Evolutionary conservation across 2,113 vertebrate genomes (phyloP), one percentile per base, ranked within the genome.

Genomic region (Beaufortia kweichowensis): DNA sequence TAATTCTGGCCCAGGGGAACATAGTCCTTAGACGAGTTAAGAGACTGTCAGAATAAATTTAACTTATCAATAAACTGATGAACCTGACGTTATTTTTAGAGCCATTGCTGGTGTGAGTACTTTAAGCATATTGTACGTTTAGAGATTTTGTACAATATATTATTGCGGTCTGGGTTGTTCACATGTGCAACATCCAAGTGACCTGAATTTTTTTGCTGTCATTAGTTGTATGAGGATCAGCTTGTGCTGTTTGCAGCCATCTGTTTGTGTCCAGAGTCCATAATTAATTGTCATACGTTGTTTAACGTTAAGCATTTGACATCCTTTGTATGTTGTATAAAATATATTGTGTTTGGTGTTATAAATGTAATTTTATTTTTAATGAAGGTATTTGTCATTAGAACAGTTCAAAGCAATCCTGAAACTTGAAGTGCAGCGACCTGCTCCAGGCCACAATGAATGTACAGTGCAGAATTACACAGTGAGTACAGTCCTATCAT

Each of bases 51-150:
- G 83, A 89, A 88, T 77, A 73, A 88, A 87, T 86, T 89, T 80
- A 81, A 86, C 83, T 88, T 86, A 88, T 87, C 88, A 91, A 90
- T 91, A 91, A 90, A 91, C 86, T 89, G 89, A 87, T 3, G 26
- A 79, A 73, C 8, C 6, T 57, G 60, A 48, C 2, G 11, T 39
- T 14, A 14, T n/a, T 55, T 65, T 28, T 31, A 39, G 11, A 35
- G 61, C 12, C 29, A 24, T 29, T 56, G n/a, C 48, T 56, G 33
- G 29, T 75, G 72, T 26, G 59, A 46, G 12, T 33, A 68, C 19
- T 33, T 68, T 50, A 2, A 31, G 21, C 3, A 46, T 28, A 21
- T 55, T 55, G 19, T 23, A 55, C 48, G 21, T 53, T 46, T 53
- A n/a, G 14, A 46, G 3, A 4, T 46, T 46, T 46, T 17, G 43